phyloP scores from a whole-genome alignment of 1,140 invertebrate species.

The Euschistus heros region DNA sequence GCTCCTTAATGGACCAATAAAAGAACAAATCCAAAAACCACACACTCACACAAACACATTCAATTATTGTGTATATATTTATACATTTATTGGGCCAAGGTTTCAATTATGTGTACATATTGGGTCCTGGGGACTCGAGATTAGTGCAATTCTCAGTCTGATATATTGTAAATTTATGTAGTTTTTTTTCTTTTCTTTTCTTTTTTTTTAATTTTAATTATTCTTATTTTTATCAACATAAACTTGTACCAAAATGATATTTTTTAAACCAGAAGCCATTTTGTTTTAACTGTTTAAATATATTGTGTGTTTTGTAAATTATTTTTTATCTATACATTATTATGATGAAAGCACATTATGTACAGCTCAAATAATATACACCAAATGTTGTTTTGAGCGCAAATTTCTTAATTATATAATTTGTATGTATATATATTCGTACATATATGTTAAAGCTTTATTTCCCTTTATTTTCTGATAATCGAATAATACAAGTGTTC shows the following conservation, averaged over 20 bases:
- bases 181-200: neutral
- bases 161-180: neutral
- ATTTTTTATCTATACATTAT: no score
- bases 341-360: slow-evolving; percentile 8
- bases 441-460: neutral
- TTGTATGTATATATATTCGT: slow-evolving; percentile 11
- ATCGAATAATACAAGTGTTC: slow-evolving; percentile 5
- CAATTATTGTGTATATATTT: slow-evolving; percentile 19
- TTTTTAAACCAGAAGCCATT: neutral
- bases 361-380: slow-evolving; percentile 23
- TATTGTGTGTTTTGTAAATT: no score
- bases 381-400: slow-evolving; percentile 15
- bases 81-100: slow-evolving; percentile 18
- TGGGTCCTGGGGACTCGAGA: slow-evolving; percentile 12
- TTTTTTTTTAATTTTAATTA: slow-evolving; percentile 1
- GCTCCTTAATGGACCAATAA: slow-evolving; percentile 59
- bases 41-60: slow-evolving; percentile 12
- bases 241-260: neutral
- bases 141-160: slow-evolving; percentile 12
- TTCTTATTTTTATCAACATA: neutral
- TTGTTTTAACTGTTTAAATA: no score
- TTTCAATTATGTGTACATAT: slow-evolving; percentile 17
- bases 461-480: slow-evolving; percentile 7
- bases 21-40: slow-evolving; percentile 9
- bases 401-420: slow-evolving; percentile 11